Base-by-base conservation (phyloP, 2,113 vertebrate genomes). In the Mirza zaza region DNA sequence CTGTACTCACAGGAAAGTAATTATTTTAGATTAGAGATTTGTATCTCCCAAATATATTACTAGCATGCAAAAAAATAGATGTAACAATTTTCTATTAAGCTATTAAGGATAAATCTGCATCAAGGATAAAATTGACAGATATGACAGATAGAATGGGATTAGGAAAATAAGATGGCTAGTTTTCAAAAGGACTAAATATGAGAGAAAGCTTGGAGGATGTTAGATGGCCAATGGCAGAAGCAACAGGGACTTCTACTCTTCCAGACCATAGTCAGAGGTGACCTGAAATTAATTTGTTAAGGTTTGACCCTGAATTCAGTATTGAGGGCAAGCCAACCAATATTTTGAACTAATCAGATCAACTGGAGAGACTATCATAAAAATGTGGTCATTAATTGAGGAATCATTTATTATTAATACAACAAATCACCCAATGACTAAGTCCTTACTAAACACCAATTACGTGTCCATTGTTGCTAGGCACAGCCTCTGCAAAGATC, bases 11-110 rank as follows among this genome's bases (percentile, higher is more conserved):
- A 88, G 50, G 81, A 88, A 96, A 91, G 70, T 68, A 52, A 80
- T 57, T 73, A 87, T 42, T 95, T 95, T 96, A 89, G 48, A 96
- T 94, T 59, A 87, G 81, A 95, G n/a, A 5, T 79, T 89, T 94
- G 9, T 71, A 34, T 95, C 29, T 97, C 65, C 23, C 93, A 97
- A 93, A 96, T 92, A 57, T 13, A 80, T 14, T 63, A 61, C 75
- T 76, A 93, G 95, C 95, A 92, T 87, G 50, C 42, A 96, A 39
- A 75, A 39, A 42, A 90, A 6, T 84, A 59, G 9, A 42, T 67
- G 4, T 50, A 90, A 93, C 75, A 23, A 82, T 90, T 91, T 96
- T 83, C 34, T 65, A 87, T 84, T 95, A 94, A 82, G 61, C 73
- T 90, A 91, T 77, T 93, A 87, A 87, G 48, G 48, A 14, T 39